These are phyloP conservation scores for Sebastes kiyomatsui DNA, from an alignment of 2,797 vertebrate species.

Conservation along the genomic window DNA sequence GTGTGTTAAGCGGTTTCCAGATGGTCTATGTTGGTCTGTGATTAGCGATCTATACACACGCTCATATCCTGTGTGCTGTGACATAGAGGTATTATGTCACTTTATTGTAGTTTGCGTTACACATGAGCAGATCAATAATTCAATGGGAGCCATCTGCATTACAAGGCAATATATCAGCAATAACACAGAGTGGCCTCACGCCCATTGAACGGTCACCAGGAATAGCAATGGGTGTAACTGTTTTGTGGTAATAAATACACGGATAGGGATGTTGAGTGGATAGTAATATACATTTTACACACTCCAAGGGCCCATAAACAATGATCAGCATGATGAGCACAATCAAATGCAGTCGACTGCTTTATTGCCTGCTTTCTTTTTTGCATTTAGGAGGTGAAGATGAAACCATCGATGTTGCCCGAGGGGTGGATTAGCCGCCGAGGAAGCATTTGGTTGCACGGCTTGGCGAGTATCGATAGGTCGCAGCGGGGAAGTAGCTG, in stretches of 20 bases:
- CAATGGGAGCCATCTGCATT: slow-evolving; percentile 44
- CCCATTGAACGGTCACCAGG: not conserved
- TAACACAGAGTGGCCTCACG: slow-evolving; percentile 40
- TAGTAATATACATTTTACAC: slow-evolving; percentile 12
- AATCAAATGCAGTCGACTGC: slow-evolving; percentile 7
- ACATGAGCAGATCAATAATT: slow-evolving; percentile 66
- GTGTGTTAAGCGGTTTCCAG: slow-evolving; percentile 12
- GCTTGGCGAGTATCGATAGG: slow-evolving; percentile 7
- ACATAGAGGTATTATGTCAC: slow-evolving; percentile 20
- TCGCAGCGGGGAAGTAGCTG: not conserved
- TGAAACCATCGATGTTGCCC: slow-evolving; percentile 21
- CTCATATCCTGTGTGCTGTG: slow-evolving; percentile 11
- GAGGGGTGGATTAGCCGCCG: slow-evolving; percentile 23
- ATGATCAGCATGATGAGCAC: not conserved
- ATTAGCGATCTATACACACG: slow-evolving; percentile 13
- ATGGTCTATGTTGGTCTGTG: slow-evolving; percentile 33
- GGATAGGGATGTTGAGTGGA: not conserved
- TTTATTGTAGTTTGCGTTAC: slow-evolving; percentile 46
- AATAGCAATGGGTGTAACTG: not conserved
- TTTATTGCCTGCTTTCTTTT: slow-evolving; percentile 2
- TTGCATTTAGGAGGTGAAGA: slow-evolving; percentile 28
- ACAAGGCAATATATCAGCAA: slow-evolving; percentile 48
- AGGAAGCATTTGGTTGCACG: slow-evolving; percentile 38
- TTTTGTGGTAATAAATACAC: slow-evolving; percentile 17
- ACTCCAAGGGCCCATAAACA: slow-evolving; percentile 16